phyloP scores from a whole-genome alignment of 1,140 invertebrate species.

The Drosophila albomicans region DNA sequence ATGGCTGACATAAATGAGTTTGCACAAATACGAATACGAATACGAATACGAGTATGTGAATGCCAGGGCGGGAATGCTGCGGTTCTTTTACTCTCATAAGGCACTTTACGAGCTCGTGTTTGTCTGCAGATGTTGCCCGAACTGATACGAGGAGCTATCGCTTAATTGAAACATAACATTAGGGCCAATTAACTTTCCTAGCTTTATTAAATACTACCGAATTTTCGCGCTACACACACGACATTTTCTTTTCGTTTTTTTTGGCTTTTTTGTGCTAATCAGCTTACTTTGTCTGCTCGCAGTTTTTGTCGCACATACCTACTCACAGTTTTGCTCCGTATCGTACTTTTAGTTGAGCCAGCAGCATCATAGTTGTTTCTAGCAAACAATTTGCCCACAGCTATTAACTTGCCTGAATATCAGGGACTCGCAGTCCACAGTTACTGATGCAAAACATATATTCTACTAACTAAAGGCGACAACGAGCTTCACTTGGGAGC shows the following conservation, averaged over 20 bases:
- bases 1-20: background rate
- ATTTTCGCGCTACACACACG: conserved; percentile 14
- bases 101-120: background rate
- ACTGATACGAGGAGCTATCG: conserved; percentile 45
- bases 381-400: conserved; percentile 54
- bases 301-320: conserved; percentile 26
- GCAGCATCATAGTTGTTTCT: background rate
- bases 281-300: conserved; percentile 56
- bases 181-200: conserved; percentile 45
- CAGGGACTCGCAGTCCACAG: background rate
- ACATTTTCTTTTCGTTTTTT: conserved; percentile 1
- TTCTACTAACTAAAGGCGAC: too few relatives aligned
- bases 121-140: background rate
- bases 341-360: too few relatives aligned
- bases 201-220: conserved; percentile 36
- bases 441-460: background rate
- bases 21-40: background rate
- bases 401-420: conserved; percentile 17
- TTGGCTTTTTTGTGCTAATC: conserved; percentile 47
- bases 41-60: too few relatives aligned
- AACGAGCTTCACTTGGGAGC: background rate
- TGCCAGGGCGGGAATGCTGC: too few relatives aligned
- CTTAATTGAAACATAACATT: conserved; percentile 71
- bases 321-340: background rate
- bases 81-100: too few relatives aligned